Evolutionary conservation across 1,140 invertebrate species (phyloP).

Genomic region (Pentalonia nigronervosa): DNA sequence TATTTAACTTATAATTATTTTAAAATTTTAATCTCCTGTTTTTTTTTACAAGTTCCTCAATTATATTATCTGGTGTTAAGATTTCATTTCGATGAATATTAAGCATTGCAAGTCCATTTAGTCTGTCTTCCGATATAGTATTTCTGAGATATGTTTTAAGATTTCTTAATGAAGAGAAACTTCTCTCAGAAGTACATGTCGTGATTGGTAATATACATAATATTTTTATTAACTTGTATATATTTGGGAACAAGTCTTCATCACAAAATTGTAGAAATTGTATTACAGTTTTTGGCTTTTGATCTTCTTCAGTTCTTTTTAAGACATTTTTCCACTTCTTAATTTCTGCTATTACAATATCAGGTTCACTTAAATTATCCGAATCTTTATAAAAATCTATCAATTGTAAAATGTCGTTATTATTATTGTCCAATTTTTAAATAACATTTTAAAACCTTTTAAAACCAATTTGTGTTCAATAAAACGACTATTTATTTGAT

Average conservation of each 20-base stretch:
- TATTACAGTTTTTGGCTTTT: background rate
- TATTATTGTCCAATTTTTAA: background rate
- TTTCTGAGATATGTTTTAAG: background rate
- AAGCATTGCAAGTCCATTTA: background rate
- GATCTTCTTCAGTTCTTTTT: background rate
- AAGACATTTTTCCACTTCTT: background rate
- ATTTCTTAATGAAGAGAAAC: background rate
- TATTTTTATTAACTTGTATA: background rate
- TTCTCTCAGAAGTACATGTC: slow-evolving; percentile 20
- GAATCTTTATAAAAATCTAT: background rate
- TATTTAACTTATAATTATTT: no score
- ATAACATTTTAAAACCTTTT: background rate
- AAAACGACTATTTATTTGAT: background rate
- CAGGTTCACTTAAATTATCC: background rate
- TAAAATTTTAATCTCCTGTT: background rate
- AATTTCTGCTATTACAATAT: background rate
- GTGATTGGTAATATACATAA: background rate
- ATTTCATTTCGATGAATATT: background rate
- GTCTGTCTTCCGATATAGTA: background rate
- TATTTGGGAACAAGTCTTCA: background rate
- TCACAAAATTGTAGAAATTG: slow-evolving; percentile 16
- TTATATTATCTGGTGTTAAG: background rate
- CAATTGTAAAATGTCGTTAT: background rate
- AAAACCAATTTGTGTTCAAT: background rate
- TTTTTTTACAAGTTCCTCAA: slow-evolving; percentile 16